Base-by-base conservation (phyloP, 2,113 vertebrate species). In the Podarcis raffonei region DNA sequence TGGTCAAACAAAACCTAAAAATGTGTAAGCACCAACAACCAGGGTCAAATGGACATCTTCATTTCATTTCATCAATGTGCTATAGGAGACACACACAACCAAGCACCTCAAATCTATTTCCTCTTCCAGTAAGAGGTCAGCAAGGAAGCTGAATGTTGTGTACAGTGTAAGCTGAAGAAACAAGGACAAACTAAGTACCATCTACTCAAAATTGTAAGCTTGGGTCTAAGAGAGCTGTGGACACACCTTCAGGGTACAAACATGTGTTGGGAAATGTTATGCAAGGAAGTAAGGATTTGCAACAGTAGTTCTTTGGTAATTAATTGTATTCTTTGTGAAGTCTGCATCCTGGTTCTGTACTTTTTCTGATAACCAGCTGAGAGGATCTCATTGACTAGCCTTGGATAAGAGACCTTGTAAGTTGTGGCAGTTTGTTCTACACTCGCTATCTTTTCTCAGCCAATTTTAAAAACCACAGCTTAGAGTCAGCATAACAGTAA, bases 391-490 rank as follows among this genome's bases (percentile, higher is more conserved):
- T 69, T 48, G 6, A 13, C 3, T 69, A 77, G 12, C 39, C 16
- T 85, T 87, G 35, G 1, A 87, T 30, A 11, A 25, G 20, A 9
- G 18, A 2, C 68, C 2, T 3, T 13, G 62, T 32, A 12, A 42
- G 7, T 20, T 23, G 1, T 6, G 81, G 23, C 39, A 90, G 1
- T 39, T 83, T 78, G 2, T 20, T 75, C 84, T 57, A 39, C 23
- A 1, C 83, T 86, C 79, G 1, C 3, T 81, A 5, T 0, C 0
- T 66, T 23, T 74, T 81, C 2, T 0, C 2, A 80, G 23, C 0
- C 0, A 65, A 27, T 1, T 77, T 2, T 30, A 3, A 2, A 85
- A 80, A 83, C 0, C 18, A 8, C 68, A 84, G n/a, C 30, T 27
- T 30, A 48, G 2, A 75, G 22, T 1, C 30, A 83, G 39, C 30